Base-by-base conservation (phyloP, 2,797 vertebrate species). In the Valencia hispanica region DNA sequence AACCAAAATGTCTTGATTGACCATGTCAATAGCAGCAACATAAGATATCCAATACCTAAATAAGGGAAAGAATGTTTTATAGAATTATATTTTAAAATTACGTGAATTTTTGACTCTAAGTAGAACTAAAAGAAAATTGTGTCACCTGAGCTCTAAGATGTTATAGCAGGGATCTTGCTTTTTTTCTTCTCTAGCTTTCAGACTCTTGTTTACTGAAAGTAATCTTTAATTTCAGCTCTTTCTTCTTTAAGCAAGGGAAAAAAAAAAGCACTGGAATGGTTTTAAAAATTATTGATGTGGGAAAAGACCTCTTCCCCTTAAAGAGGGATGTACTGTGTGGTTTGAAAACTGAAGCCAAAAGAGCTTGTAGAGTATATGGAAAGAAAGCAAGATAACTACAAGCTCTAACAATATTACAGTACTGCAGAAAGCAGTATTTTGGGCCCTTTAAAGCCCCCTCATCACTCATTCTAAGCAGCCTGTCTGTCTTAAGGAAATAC, bases 401-500 rank as follows among this genome's bases (percentile, higher is more conserved):
- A 83, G 81, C 86, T 92, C 92, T 85, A 88, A 66, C 25, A 74
- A 84, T 66, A 86, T 88, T 84, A 83, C 74, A 75, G 79, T 80
- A 86, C 63, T 84, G 68, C 53, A 59, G 73, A 84, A 81, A 71
- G 72, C 45, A 79, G 81, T 77, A 76, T 79, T 84, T 84, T 87
- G 81, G 85, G 83, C 34, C 74, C 77, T 78, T 82, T 89, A 89
- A 91, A 93, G 79, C 88, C 86, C 32, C 36, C 57, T 83, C 87
- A 94, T 95, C 86, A 91, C 74, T 94, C 92, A 92, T 50, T 81
- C 81, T 91, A 84, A 92, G 87, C 87, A 88, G 84, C 76, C 85
- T 88, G 91, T 91, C 85, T 20, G 77, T 87, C 88, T 87, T 80
- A 87, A 92, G 92, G 90, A 94, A 94, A 92, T 90, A 79, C 87